phyloP scores from a whole-genome alignment of 1,140 invertebrate species.

The Dinothrombium tinctorium region DNA sequence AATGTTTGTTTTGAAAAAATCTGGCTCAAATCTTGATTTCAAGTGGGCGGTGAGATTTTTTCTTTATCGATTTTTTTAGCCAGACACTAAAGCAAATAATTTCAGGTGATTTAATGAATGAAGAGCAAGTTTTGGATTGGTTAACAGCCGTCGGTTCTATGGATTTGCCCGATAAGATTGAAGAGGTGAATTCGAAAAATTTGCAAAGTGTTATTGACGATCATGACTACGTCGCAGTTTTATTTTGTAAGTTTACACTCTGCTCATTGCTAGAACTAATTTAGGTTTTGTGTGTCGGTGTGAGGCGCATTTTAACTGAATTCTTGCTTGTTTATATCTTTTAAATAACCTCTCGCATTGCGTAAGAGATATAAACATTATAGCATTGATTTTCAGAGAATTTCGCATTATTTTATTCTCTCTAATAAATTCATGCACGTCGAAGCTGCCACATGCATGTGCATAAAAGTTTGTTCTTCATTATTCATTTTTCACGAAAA shows the following conservation, averaged over 20 bases:
- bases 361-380: too few species aligned
- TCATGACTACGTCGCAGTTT: constrained; percentile 67
- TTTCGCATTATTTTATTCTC: too few species aligned
- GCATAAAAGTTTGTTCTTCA: too few species aligned
- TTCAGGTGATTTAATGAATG: constrained; percentile 81
- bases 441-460: too few species aligned
- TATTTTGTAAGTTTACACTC: constrained; percentile 59
- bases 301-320: too few species aligned
- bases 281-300: too few species aligned
- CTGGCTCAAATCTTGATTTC: constrained; percentile 54
- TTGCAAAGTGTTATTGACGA: constrained; percentile 73
- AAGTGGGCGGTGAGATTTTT: constrained; percentile 21
- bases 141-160: constrained; percentile 75
- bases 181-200: constrained; percentile 79
- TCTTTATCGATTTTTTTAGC: constrained; percentile 67
- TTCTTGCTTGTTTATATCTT: too few species aligned
- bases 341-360: too few species aligned
- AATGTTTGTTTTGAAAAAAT: constrained; percentile 41
- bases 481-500: too few species aligned
- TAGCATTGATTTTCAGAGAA: too few species aligned
- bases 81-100: constrained; percentile 76
- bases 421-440: too few species aligned
- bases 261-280: background rate
- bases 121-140: constrained; percentile 67
- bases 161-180: constrained; percentile 80